Evolutionary conservation across 2,797 vertebrate genomes (phyloP).

Genomic region (Potorous gilbertii): DNA sequence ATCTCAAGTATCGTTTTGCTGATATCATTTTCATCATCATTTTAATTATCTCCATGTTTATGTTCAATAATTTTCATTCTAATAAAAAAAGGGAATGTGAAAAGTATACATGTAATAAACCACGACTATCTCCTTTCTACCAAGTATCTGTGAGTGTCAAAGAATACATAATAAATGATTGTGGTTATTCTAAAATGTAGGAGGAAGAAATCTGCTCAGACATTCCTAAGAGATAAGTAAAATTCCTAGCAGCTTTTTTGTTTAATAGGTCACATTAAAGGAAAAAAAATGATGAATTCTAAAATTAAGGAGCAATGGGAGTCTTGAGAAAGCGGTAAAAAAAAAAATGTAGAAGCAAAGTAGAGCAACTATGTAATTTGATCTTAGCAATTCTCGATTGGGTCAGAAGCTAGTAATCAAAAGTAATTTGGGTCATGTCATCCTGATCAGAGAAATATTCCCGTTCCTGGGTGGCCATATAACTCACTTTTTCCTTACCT

Average conservation of each 20-base stretch:
- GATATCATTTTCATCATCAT: background rate
- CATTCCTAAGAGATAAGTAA: constrained; percentile 5
- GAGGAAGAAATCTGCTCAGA: background rate
- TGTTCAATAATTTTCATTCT: constrained; percentile 10
- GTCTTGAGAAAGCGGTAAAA: background rate
- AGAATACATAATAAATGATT: background rate
- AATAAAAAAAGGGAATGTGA: constrained; percentile 9
- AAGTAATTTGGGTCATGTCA: constrained; percentile 18
- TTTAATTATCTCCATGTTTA: background rate
- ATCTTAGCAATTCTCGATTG: constrained; percentile 25
- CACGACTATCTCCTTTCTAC: background rate
- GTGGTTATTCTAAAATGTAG: constrained; percentile 3
- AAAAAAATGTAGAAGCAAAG: background rate
- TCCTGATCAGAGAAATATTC: background rate
- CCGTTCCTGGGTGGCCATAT: background rate
- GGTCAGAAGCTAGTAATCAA: background rate
- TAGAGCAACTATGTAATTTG: constrained; percentile 41
- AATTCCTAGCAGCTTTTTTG: constrained; percentile 23
- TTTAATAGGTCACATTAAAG: background rate
- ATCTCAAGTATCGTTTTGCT: background rate
- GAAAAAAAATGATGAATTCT: constrained; percentile 17
- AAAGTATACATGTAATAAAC: background rate
- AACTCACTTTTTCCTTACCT: constrained; percentile 12
- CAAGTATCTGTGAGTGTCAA: background rate
- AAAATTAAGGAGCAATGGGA: constrained; percentile 18